Percentiles rank a stretch among this genome's conserved stretches.
phyloP scores from a whole-genome alignment of 1,140 invertebrate species.

The Eurytemora carolleeae region DNA sequence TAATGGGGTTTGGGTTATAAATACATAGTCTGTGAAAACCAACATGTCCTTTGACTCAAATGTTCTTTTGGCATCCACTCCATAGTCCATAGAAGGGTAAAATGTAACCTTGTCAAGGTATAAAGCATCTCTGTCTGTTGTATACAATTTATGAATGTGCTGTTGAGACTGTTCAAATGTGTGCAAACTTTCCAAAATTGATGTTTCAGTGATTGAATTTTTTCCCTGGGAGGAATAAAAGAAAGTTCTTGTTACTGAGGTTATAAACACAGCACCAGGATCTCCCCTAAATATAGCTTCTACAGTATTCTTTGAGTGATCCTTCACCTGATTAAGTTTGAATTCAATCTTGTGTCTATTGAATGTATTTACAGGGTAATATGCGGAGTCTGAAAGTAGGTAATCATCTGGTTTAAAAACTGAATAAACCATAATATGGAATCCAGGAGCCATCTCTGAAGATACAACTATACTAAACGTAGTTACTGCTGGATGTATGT shows the following conservation, averaged over 20 bases:
- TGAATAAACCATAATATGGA: conserved; percentile 35
- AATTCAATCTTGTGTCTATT: conserved; percentile 21
- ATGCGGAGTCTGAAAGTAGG: conserved; percentile 34
- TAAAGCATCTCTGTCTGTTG: conserved; percentile 24
- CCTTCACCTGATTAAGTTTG: conserved; percentile 27
- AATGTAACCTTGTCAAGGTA: conserved; percentile 24
- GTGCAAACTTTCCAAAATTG: conserved; percentile 25
- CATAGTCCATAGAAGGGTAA: conserved; percentile 25
- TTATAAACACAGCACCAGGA: conserved; percentile 26
- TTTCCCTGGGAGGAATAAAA: conserved; percentile 26
- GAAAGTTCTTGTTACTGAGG: conserved; percentile 23
- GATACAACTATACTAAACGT: conserved; percentile 29
- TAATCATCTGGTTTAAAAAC: conserved; percentile 26
- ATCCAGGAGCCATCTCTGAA: conserved; percentile 37
- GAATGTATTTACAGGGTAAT: conserved; percentile 35
- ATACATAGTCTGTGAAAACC: conserved; percentile 25
- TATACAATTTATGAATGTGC: conserved; percentile 19
- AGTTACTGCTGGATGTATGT: conserved; percentile 20
- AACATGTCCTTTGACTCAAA: conserved; percentile 26
- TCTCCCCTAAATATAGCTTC: conserved; percentile 24
- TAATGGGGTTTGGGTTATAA: conserved; percentile 6
- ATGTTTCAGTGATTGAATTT: conserved; percentile 25
- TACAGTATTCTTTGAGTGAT: conserved; percentile 25
- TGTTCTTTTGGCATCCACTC: conserved; percentile 25
- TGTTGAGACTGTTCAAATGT: conserved; percentile 22